These are phyloP conservation scores for Exocentrus adspersus DNA, from an alignment of 2,888 invertebrate species.

Conservation along the genomic window DNA sequence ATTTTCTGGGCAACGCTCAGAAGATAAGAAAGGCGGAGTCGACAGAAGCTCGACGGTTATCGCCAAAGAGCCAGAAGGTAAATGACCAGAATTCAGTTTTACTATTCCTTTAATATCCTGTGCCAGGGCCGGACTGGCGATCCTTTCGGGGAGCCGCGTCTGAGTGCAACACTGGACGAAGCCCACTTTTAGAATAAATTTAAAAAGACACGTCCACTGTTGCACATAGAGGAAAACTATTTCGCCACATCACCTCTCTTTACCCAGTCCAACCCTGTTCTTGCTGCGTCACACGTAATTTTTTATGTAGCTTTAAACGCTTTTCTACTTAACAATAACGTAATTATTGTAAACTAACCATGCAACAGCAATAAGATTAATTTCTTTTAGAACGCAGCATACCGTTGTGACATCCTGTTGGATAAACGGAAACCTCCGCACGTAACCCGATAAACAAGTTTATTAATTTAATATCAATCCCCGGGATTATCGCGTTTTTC, in stretches of 20 bases:
- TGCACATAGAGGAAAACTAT: no score
- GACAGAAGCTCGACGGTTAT: slow-evolving; percentile 94
- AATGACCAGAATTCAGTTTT: slow-evolving; percentile 52
- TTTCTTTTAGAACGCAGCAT: no score
- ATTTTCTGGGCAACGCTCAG: slow-evolving; percentile 71
- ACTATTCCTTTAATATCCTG: slow-evolving; percentile 29
- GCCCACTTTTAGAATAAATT: no score
- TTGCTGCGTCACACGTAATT: slow-evolving; percentile 45
- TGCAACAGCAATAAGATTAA: no score
- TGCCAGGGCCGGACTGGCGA: slow-evolving; percentile 28
- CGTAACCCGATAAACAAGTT: no score
- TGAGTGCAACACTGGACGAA: background rate
- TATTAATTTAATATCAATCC: no score
- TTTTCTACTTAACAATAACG: no score
- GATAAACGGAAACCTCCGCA: no score
- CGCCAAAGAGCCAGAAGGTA: slow-evolving; percentile 93
- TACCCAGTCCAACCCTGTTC: slow-evolving; percentile 29
- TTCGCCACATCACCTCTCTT: no score
- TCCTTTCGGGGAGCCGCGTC: background rate
- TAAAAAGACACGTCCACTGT: background rate
- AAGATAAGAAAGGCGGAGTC: slow-evolving; percentile 92
- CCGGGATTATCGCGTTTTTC: background rate
- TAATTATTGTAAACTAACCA: no score
- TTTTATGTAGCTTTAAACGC: slow-evolving; percentile 21
- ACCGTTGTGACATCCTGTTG: no score